Conservation (phyloP, 2,797 vertebrate species). For the Muraenolepis orangiensis region DNA sequence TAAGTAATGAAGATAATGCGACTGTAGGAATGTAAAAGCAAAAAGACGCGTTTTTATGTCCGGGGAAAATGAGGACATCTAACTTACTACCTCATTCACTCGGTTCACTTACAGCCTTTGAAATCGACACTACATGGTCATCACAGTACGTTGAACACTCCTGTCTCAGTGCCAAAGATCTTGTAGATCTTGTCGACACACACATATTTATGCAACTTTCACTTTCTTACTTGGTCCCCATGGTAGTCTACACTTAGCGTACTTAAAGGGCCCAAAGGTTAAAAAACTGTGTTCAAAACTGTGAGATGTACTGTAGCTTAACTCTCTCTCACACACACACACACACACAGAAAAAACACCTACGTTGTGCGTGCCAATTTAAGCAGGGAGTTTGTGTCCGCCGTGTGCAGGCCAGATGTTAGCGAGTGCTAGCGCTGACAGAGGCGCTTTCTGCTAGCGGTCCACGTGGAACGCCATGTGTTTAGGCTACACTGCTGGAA, state of each 20-base stretch:
- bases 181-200: too few relatives aligned
- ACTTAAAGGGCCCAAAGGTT: background rate
- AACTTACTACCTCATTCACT: background rate
- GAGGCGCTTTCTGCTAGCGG: background rate
- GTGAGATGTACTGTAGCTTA: background rate
- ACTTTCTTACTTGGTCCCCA: too few relatives aligned
- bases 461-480: background rate
- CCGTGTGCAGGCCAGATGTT: background rate
- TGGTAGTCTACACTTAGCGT: background rate
- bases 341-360: background rate
- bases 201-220: too few relatives aligned
- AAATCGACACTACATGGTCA: background rate
- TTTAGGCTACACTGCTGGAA: too few relatives aligned
- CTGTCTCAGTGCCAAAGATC: background rate
- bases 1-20: too few relatives aligned
- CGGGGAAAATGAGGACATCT: too few relatives aligned
- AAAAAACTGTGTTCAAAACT: background rate
- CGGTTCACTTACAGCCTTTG: background rate
- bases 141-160: background rate
- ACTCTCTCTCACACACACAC: background rate
- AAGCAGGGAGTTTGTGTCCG: background rate
- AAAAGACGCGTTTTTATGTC: too few relatives aligned
- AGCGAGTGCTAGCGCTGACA: background rate
- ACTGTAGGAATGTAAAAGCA: too few relatives aligned
- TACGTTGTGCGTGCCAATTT: background rate